Conservation (phyloP, 2,797 vertebrate genomes). For the Lepilemur ruficaudatus region DNA sequence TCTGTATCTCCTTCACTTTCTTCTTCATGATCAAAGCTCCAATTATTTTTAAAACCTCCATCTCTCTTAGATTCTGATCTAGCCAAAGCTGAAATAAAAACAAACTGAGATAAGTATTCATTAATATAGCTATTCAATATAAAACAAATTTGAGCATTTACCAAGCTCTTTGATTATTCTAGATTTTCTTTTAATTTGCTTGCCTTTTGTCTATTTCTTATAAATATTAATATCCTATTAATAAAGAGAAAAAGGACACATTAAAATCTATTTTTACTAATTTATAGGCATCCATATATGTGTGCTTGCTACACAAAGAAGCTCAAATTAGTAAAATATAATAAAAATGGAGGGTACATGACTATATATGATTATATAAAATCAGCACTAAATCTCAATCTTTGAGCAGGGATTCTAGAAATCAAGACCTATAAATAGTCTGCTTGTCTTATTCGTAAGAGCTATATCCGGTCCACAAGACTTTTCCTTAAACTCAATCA, state of each 20-base stretch:
- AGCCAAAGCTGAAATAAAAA: conserved; percentile 94
- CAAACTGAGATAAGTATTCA: conserved; percentile 83
- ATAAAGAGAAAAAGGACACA: not conserved
- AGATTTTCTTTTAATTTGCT: not conserved
- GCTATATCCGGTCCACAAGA: not conserved
- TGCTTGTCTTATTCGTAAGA: conserved; percentile 10
- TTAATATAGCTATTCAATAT: conserved; percentile 66
- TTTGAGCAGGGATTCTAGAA: conserved; percentile 5
- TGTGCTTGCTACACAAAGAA: not conserved
- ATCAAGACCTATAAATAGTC: not conserved
- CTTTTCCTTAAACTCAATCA: not conserved
- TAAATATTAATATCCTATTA: conserved; percentile 12
- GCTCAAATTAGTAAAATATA: not conserved
- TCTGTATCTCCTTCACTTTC: conserved; percentile 92
- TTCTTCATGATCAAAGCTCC: conserved; percentile 93
- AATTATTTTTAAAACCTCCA: conserved; percentile 96
- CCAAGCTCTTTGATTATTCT: conserved; percentile 19
- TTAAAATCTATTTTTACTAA: conserved; percentile 20
- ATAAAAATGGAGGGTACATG: not conserved
- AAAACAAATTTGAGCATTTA: conserved; percentile 58
- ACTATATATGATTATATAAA: not conserved
- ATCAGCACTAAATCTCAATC: not conserved
- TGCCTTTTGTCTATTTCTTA: conserved; percentile 8
- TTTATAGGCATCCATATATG: not conserved
- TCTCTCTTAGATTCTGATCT: conserved; percentile 92